Evolutionary conservation across 2,113 vertebrate species (phyloP).

Genomic region (Onychorhynchus coronatus): DNA sequence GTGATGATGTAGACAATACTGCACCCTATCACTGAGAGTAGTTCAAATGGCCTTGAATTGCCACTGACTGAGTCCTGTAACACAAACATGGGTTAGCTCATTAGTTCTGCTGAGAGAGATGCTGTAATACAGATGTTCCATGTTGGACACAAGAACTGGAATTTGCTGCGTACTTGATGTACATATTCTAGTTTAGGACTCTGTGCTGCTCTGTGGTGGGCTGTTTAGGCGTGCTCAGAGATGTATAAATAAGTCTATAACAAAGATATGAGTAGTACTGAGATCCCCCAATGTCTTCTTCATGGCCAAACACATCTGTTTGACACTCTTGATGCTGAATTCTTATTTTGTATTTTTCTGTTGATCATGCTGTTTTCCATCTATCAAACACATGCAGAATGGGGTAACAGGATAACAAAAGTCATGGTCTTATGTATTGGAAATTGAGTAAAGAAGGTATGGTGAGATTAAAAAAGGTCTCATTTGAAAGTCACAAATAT

Average conservation of each 20-base stretch:
- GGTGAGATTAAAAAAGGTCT: background rate
- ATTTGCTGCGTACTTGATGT: background rate
- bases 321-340: background rate
- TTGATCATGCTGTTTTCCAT: background rate
- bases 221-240: background rate
- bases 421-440: background rate
- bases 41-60: background rate
- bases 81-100: background rate
- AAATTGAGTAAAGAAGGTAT: background rate
- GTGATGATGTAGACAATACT: background rate
- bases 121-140: background rate
- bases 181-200: background rate
- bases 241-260: background rate
- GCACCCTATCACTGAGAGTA: background rate
- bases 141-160: background rate
- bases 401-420: background rate
- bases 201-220: background rate
- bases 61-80: background rate
- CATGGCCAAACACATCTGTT: background rate
- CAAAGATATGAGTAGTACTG: background rate
- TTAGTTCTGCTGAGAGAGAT: background rate
- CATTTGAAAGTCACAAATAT: background rate
- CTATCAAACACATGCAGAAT: background rate
- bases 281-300: background rate
- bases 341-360: background rate